Conservation (phyloP, 2,797 vertebrate species). For the Micrastur ruficollis region DNA sequence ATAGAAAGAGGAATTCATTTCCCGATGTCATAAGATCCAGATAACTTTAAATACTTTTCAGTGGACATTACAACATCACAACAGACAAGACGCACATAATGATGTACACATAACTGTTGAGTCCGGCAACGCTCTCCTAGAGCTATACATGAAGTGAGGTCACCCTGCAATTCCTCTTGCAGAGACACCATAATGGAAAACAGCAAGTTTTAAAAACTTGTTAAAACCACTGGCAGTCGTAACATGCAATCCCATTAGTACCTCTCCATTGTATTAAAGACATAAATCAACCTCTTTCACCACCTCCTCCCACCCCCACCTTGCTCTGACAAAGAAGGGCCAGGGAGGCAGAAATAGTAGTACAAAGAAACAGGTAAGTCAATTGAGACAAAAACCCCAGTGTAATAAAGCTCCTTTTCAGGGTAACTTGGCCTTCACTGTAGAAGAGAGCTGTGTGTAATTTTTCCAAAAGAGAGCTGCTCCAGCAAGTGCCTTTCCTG, state of each 20-base stretch:
- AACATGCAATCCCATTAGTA: fast-evolving
- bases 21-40: background rate
- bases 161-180: background rate
- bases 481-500: background rate
- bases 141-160: background rate
- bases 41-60: background rate
- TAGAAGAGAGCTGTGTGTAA: background rate
- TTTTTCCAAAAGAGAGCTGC: background rate
- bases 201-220: background rate
- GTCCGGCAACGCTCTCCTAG: background rate
- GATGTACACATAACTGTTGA: background rate
- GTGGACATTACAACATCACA: background rate
- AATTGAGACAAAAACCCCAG: background rate
- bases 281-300: background rate
- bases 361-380: background rate
- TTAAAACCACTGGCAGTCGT: background rate
- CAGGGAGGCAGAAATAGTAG: fast-evolving
- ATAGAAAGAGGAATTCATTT: background rate
- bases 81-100: fast-evolving
- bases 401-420: background rate
- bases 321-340: background rate
- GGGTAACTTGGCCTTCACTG: fast-evolving
- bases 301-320: background rate
- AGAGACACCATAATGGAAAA: background rate
- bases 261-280: background rate